Percentiles rank a stretch among this genome's conserved stretches.
Conservation (phyloP, 2,888 invertebrate genomes). For the Cosmopolites sordidus region DNA sequence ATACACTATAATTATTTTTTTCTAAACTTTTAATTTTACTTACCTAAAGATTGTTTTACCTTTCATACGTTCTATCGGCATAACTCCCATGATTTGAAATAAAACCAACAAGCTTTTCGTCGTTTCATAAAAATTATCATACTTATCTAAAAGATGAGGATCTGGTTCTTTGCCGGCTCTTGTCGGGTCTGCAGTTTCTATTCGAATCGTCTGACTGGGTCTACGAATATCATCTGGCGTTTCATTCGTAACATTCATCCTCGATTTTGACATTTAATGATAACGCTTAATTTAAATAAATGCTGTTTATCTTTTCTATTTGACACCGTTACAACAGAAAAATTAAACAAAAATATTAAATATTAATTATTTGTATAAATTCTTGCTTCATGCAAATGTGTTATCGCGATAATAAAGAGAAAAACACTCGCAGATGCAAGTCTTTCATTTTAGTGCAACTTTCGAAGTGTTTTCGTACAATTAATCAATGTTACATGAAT, state of each 20-base stretch:
- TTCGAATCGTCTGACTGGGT: conserved; percentile 29
- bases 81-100: conserved; percentile 72
- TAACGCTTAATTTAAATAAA: no score
- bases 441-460: conserved; percentile 18
- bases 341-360: no score
- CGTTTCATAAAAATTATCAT: conserved; percentile 66
- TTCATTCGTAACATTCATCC: no score
- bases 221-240: conserved; percentile 4
- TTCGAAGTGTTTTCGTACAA: conserved; percentile 14
- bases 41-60: conserved; percentile 48
- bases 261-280: no score
- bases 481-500: conserved; percentile 23
- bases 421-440: conserved; percentile 17
- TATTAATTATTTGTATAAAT: no score
- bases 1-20: no score
- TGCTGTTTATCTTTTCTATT: no score
- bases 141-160: conserved; percentile 58
- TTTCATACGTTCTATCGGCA: conserved; percentile 66
- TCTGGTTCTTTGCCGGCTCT: conserved; percentile 36
- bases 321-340: no score
- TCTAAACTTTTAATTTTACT: no score
- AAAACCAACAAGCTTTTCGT: conserved; percentile 67
- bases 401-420: background rate
- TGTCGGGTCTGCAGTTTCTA: conserved; percentile 7
- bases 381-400: no score